Conservation (phyloP, 1,140 invertebrate species). For the Drosophila auraria region DNA sequence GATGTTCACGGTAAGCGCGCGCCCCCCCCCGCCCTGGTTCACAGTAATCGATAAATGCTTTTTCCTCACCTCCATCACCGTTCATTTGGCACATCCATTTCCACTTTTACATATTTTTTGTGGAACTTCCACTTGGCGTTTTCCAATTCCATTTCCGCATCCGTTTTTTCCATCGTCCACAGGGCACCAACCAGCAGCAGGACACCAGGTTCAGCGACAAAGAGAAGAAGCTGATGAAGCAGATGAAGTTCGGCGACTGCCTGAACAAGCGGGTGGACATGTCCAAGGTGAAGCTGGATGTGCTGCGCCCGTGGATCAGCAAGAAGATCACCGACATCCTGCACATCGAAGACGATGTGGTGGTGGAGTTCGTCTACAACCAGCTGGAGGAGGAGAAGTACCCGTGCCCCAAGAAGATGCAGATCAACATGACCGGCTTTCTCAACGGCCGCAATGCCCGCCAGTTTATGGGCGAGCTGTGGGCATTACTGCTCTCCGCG, state of each 20-base stretch:
- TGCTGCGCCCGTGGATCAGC: slow-evolving; percentile 99
- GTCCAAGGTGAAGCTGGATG: slow-evolving; percentile 98
- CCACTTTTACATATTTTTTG: neutral
- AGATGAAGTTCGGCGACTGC: slow-evolving; percentile 98
- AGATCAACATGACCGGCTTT: slow-evolving; percentile 99
- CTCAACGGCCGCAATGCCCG: slow-evolving; percentile 99
- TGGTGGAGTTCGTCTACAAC: slow-evolving; percentile 99
- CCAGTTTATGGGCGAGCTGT: slow-evolving; percentile 98
- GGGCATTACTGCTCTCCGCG: slow-evolving; percentile 97
- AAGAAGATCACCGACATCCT: slow-evolving; percentile 97
- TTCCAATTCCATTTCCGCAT: neutral
- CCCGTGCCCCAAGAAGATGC: slow-evolving; percentile 99
- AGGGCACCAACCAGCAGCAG: slow-evolving; percentile 99
- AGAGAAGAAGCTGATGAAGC: slow-evolving; percentile 99
- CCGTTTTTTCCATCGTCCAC: slow-evolving; percentile 20
- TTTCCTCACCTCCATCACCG: slow-evolving; percentile 1
- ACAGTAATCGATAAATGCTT: slow-evolving; percentile 43
- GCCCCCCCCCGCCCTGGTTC: slow-evolving; percentile 22
- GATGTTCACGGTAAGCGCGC: slow-evolving; percentile 83
- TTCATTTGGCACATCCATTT: slow-evolving; percentile 1
- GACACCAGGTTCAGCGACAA: slow-evolving; percentile 99
- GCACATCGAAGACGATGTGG: slow-evolving; percentile 98
- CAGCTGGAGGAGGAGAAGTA: slow-evolving; percentile 97
- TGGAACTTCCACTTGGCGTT: neutral
- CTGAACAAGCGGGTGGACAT: slow-evolving; percentile 98